Evolutionary conservation across 1,140 invertebrate genomes (phyloP), one percentile per base, ranked within the genome.

Genomic region (Rhynchophorus ferrugineus): DNA sequence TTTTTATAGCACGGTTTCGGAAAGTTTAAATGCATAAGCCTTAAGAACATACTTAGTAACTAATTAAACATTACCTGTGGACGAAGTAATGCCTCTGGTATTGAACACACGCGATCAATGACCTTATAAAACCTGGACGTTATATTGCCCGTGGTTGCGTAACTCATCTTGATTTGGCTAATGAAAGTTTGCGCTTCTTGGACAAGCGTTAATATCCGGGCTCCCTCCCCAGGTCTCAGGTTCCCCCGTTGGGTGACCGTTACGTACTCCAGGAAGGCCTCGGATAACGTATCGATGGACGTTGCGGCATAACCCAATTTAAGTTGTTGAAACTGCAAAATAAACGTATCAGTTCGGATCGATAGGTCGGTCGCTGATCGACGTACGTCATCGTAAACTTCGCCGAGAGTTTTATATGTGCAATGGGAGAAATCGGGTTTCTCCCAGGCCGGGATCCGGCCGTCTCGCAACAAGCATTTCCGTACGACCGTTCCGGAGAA

Each of bases 391-490:
- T 47, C 37, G 17, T 50, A 81, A 52, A 82, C 80, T 46, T 75
- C 68, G 20, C 76, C 66, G 8, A 89, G 66, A 1, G 79, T 75
- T 58, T 84, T 76, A 6, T 80, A 77, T 1, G 85, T 71, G 58
- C 86, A 89, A 8, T 72, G 70, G 1, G 83, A 84, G 61, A 87
- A 88, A 64, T 89, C 84, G 2, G 86, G 83, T 18, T 76, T 67
- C 36, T 78, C 74, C 86, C 87, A 89, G 49, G 79, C 77, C 1
- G 83, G 78, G 21, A 77, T 79, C 8, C 72, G 73, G 1, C 73
- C 69, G 58, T 79, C 77, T n/a, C 71, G 73, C 60, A 81, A 74
- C 19, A 73, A 72, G 56, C 81, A 83, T 3, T 73, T 68, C 36
- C 81, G 71, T 1, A 70, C 67, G 1, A 76, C 75, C 33, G 69